Conservation (phyloP, 92 coral and sea anemone genomes). For the Chrysogorgia sp. region DNA sequence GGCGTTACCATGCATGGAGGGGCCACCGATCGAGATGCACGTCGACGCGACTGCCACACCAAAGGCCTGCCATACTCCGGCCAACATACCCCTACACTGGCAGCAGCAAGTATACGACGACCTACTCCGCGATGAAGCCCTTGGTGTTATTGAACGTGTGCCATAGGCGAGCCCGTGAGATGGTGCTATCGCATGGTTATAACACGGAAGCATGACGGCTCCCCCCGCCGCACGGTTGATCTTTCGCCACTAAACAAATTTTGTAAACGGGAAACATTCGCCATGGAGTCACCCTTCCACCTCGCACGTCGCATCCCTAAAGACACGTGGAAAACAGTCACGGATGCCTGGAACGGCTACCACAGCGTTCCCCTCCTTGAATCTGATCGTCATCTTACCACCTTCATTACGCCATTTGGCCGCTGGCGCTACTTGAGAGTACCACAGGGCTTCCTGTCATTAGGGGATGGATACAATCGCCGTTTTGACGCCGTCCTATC, state of each 20-base stretch:
- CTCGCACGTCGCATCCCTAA: conserved; percentile 65
- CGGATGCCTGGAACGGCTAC: conserved; percentile 63
- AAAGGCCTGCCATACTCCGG: conserved; percentile 45
- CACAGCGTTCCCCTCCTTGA: conserved; percentile 55
- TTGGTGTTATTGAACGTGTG: conserved; percentile 70
- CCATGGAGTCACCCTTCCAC: conserved; percentile 60
- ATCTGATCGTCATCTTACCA: conserved; percentile 53
- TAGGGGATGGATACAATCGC: conserved; percentile 56
- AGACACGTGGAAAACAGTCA: conserved; percentile 63
- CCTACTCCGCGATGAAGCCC: conserved; percentile 55
- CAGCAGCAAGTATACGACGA: conserved; percentile 28
- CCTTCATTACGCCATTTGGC: conserved; percentile 59
- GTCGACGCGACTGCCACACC: conserved; percentile 40
- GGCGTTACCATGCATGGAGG: conserved; percentile 42
- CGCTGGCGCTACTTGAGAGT: conserved; percentile 63
- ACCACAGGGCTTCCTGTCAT: conserved; percentile 64
- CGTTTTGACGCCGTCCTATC: conserved; percentile 55
- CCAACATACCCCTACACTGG: conserved; percentile 41
- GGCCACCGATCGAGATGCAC: too few relatives aligned
- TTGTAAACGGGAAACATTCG: conserved; percentile 60
- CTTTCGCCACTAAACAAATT: conserved; percentile 58
- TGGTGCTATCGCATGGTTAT: conserved; percentile 70
- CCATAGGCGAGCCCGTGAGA: conserved; percentile 73
- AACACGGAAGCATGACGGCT: conserved; percentile 73
- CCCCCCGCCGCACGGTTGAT: conserved; percentile 65